Evolutionary conservation across 2,113 vertebrate species (phyloP).

Genomic region (Bothrops jararaca): DNA sequence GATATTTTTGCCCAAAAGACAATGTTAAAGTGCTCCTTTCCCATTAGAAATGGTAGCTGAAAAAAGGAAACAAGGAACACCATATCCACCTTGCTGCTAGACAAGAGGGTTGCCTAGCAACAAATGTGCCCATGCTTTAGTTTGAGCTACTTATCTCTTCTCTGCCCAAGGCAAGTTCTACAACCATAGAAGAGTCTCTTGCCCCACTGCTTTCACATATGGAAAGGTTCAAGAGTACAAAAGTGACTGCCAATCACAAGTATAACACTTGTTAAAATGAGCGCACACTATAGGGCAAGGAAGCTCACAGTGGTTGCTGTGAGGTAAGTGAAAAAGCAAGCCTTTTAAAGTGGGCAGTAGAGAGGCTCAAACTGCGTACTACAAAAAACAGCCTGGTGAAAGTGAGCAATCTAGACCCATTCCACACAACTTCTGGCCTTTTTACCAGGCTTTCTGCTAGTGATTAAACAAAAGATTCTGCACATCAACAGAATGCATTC

Average conservation of each 20-base stretch:
- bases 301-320: not conserved
- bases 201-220: not conserved
- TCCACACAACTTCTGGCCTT: not conserved
- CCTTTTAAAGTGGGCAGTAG: not conserved
- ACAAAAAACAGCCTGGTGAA: not conserved
- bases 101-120: slow-evolving; percentile 22
- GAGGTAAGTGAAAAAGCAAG: not conserved
- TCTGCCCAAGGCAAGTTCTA: not conserved
- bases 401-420: not conserved
- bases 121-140: not conserved
- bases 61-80: not conserved
- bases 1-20: not conserved
- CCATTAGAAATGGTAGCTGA: not conserved
- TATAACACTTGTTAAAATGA: not conserved
- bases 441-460: not conserved
- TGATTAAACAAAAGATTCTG: not conserved
- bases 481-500: not conserved
- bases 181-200: not conserved
- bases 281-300: not conserved
- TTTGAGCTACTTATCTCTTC: not conserved
- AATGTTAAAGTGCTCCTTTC: not conserved
- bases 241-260: not conserved
- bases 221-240: not conserved
- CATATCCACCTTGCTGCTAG: not conserved
- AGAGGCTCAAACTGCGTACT: not conserved